Evolutionary conservation across 2,888 invertebrate species (phyloP), one percentile per base, ranked within the genome.

Genomic region (Cryptosula pallasiana): DNA sequence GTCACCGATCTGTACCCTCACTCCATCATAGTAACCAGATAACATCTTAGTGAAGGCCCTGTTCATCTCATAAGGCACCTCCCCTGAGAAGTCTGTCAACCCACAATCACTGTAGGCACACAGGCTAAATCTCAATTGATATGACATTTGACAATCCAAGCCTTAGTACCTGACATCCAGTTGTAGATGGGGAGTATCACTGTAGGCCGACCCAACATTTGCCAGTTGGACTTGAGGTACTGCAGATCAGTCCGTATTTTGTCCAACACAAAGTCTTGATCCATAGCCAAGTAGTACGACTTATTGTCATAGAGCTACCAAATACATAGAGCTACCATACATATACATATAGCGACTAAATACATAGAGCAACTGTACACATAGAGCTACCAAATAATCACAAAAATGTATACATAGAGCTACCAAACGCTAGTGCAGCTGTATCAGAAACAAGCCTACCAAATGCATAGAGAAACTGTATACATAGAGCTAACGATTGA

Each of bases 161-260:
- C 45, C 45, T 45, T 5, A 45, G 45, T 76, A 83, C 83, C 83
- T 80, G 83, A 75, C 75, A 82, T 78, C 25, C 78, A 73, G 72
- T 75, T 74, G 71, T 78, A 75, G 57, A 83, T 76, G 63, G 76
- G 76, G n/a, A 82, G 75, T 32, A 79, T 78, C 57, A 83, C 74
- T 25, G 78, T 76, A 75, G 99, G 98, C 81, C 98, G 90, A 81
- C 99, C 99, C 84, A 96, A 90, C 88, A 95, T 93, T 88, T 94
- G 94, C 98, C 98, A 99, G 87, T 94, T 94, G 81, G 93, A 93
- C 89, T 97, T 95, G 88, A 97, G 90, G 89, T 95, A 96, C 89
- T 94, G 92, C 84, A 97, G 92, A 88, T 97, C 95, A 80, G 93
- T 93, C 89, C 94, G 94, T 88, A 95, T 92, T 86, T 93, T 93